Base-by-base conservation (phyloP, 2,888 invertebrate species). In the Adelognathus sp. region DNA sequence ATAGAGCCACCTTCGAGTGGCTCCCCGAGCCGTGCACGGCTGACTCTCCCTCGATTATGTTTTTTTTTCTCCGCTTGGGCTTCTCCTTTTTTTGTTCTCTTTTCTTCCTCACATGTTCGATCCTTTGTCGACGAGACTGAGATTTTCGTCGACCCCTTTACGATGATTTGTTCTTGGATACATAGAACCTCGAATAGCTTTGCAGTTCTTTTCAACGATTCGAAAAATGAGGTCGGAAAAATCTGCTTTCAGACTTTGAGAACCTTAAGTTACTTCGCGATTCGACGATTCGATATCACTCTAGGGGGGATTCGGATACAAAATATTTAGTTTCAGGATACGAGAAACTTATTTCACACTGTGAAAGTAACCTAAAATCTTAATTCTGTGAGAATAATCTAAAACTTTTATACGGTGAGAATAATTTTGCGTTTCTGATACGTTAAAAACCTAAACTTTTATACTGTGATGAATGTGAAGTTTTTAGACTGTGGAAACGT, bases 1-100 rank as follows among this genome's bases (percentile, higher is more conserved):
- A 77, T 74, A 77, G 77, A 67, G 46, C 60, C 60, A 73, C 69
- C 76, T 76, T 56, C 69, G 67, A 69, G 72, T 50, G 61, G 61
- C n/a, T n/a, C 41, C 64, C 44, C 61, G 50, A 71, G n/a, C 44
- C 31, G 61, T 18, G 39, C 63, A 52, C 7, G 50, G 24, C 46
- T 18, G 24, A 9, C 39, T 46, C 36, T 56, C 61, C 24, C 69
- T 56, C 64, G 31, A 39, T 76, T 41, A 63, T 56, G 14, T 29
- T 66, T 61, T 27, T 58, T 58, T 21, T 5, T 27, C 27, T 56
- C 31, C 11, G 24, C 21, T 21, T 31, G n/a, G n/a, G n/a, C 1
- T 31, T 31, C 41, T 18, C 7, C 44, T 21, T 21, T 54, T 52
- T 27, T 24, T 14, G n/a, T 21, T 44, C 9, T 61, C 27, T 33